Evolutionary conservation across 2,113 vertebrate genomes (phyloP), one percentile per base, ranked within the genome.

Genomic region (Craseonycteris thonglongyai): DNA sequence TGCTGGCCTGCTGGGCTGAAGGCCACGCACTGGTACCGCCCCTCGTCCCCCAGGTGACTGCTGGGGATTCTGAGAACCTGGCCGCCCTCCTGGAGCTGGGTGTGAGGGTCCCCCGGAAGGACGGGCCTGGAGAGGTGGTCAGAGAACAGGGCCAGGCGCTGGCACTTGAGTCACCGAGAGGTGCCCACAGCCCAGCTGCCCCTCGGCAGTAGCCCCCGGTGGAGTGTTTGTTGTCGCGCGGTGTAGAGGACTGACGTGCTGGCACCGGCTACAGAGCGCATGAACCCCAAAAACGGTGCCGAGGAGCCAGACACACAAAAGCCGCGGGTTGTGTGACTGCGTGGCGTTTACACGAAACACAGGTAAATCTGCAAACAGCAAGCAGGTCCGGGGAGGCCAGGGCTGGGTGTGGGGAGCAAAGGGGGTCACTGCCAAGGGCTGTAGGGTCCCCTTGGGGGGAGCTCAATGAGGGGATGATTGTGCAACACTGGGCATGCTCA

Each of bases 1-100:
- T 99, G 98, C 88, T 99, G 99, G 65, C 99, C 99, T 0, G 99
- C 99, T 0, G 98, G 98, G 97, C 99, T 99, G 93, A 98, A 98
- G 92, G 99, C 99, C 95, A 98, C 72, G 69, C 99, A 99, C 97
- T 98, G 98, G 97, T 99, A 99, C 74, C 95, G 95, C 5, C 99
- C 99, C 95, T 98, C 98, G 59, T 99, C 99, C 68, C 98, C 98
- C 78, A 98, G 97, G 82, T 98, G 97, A 3, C 98, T 98, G 33
- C 96, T 97, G 96, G 97, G 92, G 90, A 99, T 98, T 84, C 97
- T 98, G 94, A 99, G 89, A 49, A 98, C 96, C 96, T 99, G 99
- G 49, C 98, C 97, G 0, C 98, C 96, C 78, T 99, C 98, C 61
- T 97, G 86, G 47, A 99, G 98, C 96, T 98, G 98, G 90, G 98